phyloP scores from a whole-genome alignment of 2,113 vertebrate species.

The Fukomys damarensis region DNA sequence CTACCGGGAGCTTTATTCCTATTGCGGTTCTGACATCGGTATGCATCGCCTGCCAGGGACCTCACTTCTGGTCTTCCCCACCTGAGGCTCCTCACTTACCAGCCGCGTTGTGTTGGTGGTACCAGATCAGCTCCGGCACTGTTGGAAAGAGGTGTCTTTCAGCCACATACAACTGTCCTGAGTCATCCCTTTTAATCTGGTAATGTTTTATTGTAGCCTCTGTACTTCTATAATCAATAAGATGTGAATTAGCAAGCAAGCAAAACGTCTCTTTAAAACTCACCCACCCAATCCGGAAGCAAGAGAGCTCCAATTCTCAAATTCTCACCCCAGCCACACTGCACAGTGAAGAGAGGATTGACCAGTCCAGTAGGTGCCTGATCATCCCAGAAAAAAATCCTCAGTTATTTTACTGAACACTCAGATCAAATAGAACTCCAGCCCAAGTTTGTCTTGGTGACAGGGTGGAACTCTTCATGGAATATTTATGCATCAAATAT shows the following conservation, averaged over 20 bases:
- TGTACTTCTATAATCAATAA: slow-evolving; percentile 76
- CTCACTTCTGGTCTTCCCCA: too few species aligned
- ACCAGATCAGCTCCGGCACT: slow-evolving; percentile 90
- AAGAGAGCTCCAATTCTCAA: neutral
- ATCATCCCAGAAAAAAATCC: neutral
- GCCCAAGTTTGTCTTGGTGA: neutral
- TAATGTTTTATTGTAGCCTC: slow-evolving; percentile 90
- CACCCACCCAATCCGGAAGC: neutral
- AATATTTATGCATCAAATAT: neutral
- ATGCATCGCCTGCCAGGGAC: neutral
- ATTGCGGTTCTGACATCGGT: neutral
- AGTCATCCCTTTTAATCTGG: slow-evolving; percentile 89
- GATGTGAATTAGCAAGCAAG: slow-evolving; percentile 8
- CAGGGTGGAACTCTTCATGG: neutral
- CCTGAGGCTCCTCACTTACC: slow-evolving; percentile 81
- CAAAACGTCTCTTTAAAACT: slow-evolving; percentile 19
- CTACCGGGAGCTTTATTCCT: neutral
- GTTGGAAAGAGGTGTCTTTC: slow-evolving; percentile 90
- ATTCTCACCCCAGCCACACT: neutral
- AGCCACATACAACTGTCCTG: slow-evolving; percentile 88
- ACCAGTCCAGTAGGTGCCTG: neutral
- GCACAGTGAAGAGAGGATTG: neutral
- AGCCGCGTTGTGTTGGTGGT: slow-evolving; percentile 93
- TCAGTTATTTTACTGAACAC: neutral
- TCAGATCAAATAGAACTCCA: neutral